Conservation (phyloP, 1,140 invertebrate species). For the Drosophila persimilis region DNA sequence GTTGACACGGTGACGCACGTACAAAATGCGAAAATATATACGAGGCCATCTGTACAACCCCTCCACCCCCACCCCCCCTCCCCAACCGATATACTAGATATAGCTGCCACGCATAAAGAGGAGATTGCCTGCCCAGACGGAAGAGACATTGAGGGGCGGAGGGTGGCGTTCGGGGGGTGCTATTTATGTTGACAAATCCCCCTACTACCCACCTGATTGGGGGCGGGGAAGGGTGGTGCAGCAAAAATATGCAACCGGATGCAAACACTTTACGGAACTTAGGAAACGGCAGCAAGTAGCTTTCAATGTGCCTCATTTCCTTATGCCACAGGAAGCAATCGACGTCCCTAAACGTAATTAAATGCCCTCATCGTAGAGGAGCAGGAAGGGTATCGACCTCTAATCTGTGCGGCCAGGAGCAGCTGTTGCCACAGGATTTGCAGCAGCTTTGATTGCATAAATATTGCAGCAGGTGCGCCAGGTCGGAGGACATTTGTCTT, state of each 20-base stretch:
- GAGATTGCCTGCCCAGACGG: slow-evolving; percentile 20
- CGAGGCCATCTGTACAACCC: slow-evolving; percentile 37
- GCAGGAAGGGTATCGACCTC: slow-evolving; percentile 65
- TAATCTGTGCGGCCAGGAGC: slow-evolving; percentile 27
- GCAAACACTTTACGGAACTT: slow-evolving; percentile 48
- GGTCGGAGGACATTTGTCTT: slow-evolving; percentile 6
- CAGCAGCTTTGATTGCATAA: slow-evolving; percentile 46
- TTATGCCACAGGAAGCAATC: slow-evolving; percentile 44
- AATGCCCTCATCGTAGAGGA: slow-evolving; percentile 33
- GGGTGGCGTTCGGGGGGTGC: background rate
- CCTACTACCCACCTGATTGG: slow-evolving; percentile 2
- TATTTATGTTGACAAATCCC: slow-evolving; percentile 60
- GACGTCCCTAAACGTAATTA: slow-evolving; percentile 26
- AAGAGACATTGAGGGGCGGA: background rate
- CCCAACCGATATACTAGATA: slow-evolving; percentile 7
- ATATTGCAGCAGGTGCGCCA: slow-evolving; percentile 33
- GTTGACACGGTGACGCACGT: slow-evolving; percentile 76
- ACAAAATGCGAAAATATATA: slow-evolving; percentile 75
- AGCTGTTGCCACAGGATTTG: slow-evolving; percentile 7
- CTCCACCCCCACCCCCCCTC: background rate
- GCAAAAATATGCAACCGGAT: slow-evolving; percentile 64
- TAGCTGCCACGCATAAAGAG: slow-evolving; percentile 19
- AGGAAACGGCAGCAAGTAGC: slow-evolving; percentile 24
- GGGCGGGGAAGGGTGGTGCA: too few species aligned
- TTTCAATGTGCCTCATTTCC: slow-evolving; percentile 61